Percentiles rank a stretch among this genome's conserved stretches.
These are phyloP conservation scores for Falco novaeseelandiae DNA, from an alignment of 2,797 vertebrate species.

Conservation along the genomic window DNA sequence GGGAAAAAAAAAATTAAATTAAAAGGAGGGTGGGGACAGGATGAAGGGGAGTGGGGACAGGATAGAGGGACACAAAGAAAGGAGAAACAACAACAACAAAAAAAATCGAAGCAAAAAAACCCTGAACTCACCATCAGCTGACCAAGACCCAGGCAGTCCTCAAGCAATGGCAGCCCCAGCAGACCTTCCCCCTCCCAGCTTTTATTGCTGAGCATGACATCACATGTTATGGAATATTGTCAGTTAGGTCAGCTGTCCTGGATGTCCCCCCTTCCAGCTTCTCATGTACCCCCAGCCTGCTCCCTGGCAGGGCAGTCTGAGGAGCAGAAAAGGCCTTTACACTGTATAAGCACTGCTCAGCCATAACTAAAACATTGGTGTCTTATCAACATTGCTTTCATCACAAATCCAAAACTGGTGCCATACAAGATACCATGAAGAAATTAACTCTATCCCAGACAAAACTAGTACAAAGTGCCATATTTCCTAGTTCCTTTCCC, in stretches of 20 bases:
- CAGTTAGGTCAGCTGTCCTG: neutral
- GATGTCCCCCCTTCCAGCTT: neutral
- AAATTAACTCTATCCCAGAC: neutral
- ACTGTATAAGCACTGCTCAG: fast-evolving
- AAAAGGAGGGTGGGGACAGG: too few species aligned
- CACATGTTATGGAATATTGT: neutral
- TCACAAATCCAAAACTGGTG: neutral
- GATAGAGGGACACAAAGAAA: too few species aligned
- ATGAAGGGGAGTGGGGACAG: too few species aligned
- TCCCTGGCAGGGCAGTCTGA: fast-evolving
- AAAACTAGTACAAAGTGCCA: neutral
- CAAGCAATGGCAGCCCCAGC: neutral
- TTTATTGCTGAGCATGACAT: neutral
- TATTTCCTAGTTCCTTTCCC: neutral
- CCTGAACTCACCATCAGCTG: neutral
- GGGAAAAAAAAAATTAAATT: too few species aligned
- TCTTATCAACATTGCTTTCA: neutral
- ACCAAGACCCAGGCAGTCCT: neutral
- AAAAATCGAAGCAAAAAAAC: fast-evolving
- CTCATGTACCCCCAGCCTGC: neutral
- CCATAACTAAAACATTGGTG: neutral
- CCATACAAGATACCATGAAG: neutral
- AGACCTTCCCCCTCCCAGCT: neutral
- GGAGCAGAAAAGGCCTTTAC: neutral
- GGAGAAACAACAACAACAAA: fast-evolving